Percentiles rank a stretch among this genome's conserved stretches.
Evolutionary conservation across 2,113 vertebrate genomes (phyloP).

Genomic region (Anas platyrhynchos): DNA sequence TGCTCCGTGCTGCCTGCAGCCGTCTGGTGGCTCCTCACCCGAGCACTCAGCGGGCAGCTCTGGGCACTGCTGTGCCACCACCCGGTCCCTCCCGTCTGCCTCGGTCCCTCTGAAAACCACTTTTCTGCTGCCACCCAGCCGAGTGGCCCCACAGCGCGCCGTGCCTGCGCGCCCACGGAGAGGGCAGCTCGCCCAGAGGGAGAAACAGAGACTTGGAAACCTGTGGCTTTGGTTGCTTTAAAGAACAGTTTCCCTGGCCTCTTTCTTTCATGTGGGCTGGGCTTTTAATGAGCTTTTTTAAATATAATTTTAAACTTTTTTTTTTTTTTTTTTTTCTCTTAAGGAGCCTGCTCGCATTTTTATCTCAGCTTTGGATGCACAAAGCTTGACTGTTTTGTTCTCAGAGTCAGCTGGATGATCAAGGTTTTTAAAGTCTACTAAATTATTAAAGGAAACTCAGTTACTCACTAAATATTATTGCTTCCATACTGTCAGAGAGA

Average conservation of each 20-base stretch:
- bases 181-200: too few relatives aligned
- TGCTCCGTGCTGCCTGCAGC: too few relatives aligned
- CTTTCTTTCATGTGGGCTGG: neutral
- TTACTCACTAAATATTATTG: slow-evolving; percentile 35
- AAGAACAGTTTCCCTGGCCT: neutral
- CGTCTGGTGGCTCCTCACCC: too few relatives aligned
- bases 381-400: slow-evolving; percentile 48
- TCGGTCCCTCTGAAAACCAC: too few relatives aligned
- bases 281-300: neutral
- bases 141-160: too few relatives aligned
- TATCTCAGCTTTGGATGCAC: slow-evolving; percentile 48
- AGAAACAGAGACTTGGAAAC: neutral
- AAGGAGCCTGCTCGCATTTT: neutral
- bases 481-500: slow-evolving; percentile 22
- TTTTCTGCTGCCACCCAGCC: too few relatives aligned
- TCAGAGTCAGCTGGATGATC: slow-evolving; percentile 29
- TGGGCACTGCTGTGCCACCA: too few relatives aligned
- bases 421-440: slow-evolving; percentile 45
- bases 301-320: neutral
- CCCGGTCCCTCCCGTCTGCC: too few relatives aligned
- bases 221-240: neutral
- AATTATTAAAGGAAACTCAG: slow-evolving; percentile 41
- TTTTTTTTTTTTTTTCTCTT: slow-evolving; percentile 7
- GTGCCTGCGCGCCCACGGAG: too few relatives aligned
- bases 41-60: neutral